Evolutionary conservation across 2,113 vertebrate species (phyloP).

Genomic region (Stomatorhinus ivindoensis): DNA sequence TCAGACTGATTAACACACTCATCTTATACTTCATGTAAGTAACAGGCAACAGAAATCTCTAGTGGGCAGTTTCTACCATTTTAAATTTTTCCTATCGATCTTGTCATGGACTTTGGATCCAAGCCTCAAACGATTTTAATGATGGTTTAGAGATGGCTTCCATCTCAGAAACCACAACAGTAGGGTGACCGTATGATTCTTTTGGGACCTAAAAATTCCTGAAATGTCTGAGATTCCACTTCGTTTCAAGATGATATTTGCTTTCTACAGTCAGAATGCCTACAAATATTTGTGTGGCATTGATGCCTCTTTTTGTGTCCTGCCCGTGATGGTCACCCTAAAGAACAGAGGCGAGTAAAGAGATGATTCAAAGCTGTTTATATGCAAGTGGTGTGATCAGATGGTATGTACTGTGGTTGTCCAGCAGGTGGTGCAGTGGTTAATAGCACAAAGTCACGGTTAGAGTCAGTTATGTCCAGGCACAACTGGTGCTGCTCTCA

Average conservation of each 20-base stretch:
- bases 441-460: neutral
- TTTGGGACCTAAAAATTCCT: neutral
- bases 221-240: neutral
- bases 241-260: no score
- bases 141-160: neutral
- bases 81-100: neutral
- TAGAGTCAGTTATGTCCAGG: neutral
- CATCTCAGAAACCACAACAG: neutral
- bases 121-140: neutral
- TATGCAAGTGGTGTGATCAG: neutral
- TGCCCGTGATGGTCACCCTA: neutral
- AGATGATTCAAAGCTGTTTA: neutral
- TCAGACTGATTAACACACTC: neutral
- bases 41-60: slow-evolving; percentile 3
- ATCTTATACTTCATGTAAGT: slow-evolving; percentile 14
- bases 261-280: neutral
- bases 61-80: neutral
- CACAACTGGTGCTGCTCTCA: neutral
- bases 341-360: neutral
- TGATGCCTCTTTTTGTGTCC: neutral
- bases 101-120: slow-evolving; percentile 3
- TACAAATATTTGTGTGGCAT: neutral
- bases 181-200: neutral
- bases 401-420: neutral
- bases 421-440: neutral